A percentile compares a stretch with the other conserved stretches of the same genome.
Evolutionary conservation across 2,113 vertebrate genomes (phyloP).

Genomic region (Ctenomys sociabilis): DNA sequence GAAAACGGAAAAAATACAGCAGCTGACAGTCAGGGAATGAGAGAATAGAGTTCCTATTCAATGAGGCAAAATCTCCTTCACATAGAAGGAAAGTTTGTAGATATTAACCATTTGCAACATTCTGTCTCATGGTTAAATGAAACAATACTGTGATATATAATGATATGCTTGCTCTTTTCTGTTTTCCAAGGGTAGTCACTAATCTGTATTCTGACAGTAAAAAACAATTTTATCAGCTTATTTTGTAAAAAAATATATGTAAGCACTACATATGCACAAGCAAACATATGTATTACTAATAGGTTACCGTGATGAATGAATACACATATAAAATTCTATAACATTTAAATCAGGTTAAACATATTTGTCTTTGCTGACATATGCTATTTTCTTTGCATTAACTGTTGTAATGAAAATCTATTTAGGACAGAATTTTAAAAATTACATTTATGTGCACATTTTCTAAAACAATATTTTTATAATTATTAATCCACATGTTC

Average conservation of each 20-base stretch:
- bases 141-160: neutral
- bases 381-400: neutral
- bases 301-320: neutral
- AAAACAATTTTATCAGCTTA: neutral
- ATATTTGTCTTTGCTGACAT: neutral
- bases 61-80: neutral
- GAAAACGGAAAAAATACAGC: neutral
- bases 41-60: neutral
- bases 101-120: neutral
- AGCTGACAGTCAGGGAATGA: rapidly evolving
- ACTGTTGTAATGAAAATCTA: neutral
- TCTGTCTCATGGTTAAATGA: neutral
- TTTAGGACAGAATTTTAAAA: neutral
- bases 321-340: neutral
- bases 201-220: neutral
- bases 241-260: neutral
- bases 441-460: neutral
- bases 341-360: neutral
- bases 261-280: neutral
- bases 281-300: no score
- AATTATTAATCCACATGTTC: neutral
- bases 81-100: neutral
- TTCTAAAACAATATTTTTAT: neutral
- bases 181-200: neutral
- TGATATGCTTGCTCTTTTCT: neutral